phyloP scores from a whole-genome alignment of 2,797 vertebrate genomes.

The Toxotes lorentzi region DNA sequence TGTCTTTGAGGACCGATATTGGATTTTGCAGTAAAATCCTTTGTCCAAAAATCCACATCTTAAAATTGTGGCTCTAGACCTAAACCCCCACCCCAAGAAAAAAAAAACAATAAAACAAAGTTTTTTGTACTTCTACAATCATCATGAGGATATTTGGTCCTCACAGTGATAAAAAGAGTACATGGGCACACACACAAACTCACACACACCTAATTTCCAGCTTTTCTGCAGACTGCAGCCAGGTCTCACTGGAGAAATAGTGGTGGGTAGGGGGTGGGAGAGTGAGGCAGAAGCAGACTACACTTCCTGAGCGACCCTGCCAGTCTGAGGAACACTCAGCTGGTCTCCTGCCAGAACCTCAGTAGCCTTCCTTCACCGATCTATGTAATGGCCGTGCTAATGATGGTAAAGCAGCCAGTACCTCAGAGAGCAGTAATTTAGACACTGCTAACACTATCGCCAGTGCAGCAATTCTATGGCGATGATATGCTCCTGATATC shows the following conservation, averaged over 20 bases:
- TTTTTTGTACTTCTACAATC: neutral
- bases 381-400: conserved; percentile 78
- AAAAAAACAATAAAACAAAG: neutral
- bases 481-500: conserved; percentile 61
- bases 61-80: conserved; percentile 14
- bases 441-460: conserved; percentile 58
- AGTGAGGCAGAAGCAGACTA: conserved; percentile 42
- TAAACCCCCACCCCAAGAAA: conserved; percentile 1
- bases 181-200: conserved; percentile 26
- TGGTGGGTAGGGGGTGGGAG: conserved; percentile 17
- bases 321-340: conserved; percentile 70
- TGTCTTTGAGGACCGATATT: conserved; percentile 9
- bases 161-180: conserved; percentile 24
- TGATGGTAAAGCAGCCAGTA: conserved; percentile 71
- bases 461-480: conserved; percentile 45
- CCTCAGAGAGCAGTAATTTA: conserved; percentile 71
- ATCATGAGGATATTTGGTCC: conserved; percentile 17
- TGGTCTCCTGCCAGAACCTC: conserved; percentile 70
- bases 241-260: conserved; percentile 44
- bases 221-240: conserved; percentile 47
- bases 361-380: conserved; percentile 74
- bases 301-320: conserved; percentile 63
- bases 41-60: conserved; percentile 9
- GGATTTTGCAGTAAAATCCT: conserved; percentile 12
- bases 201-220: conserved; percentile 47